These are phyloP conservation scores for Syndactyla subalaris DNA, from an alignment of 2,797 vertebrate genomes.

Conservation along the genomic window DNA sequence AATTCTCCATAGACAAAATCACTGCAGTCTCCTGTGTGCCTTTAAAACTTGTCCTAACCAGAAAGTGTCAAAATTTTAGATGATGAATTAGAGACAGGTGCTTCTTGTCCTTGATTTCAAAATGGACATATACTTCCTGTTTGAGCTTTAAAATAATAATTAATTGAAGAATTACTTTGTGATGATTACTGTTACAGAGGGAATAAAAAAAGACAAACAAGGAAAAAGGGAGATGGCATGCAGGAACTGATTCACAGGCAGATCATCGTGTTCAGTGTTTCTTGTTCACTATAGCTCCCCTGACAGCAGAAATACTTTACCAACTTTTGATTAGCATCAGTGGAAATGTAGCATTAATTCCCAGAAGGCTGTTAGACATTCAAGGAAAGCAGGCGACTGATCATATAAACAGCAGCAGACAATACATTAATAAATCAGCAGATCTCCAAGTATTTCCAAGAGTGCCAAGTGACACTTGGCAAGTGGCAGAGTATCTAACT, in stretches of 20 bases:
- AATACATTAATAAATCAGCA: constrained; percentile 27
- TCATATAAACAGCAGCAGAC: constrained; percentile 13
- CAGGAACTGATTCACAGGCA: neutral
- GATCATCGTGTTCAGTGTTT: neutral
- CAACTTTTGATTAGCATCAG: constrained; percentile 33
- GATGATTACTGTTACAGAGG: neutral
- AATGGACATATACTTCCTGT: neutral
- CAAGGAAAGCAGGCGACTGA: neutral
- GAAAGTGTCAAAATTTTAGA: neutral
- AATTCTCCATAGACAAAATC: neutral
- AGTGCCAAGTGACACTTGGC: neutral
- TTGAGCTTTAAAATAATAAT: neutral
- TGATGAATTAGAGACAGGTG: neutral
- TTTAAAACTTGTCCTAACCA: neutral
- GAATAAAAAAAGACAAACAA: neutral
- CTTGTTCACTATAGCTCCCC: neutral
- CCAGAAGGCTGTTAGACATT: neutral
- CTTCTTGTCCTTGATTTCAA: neutral
- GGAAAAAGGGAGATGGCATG: neutral
- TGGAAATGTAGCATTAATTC: constrained; percentile 15
- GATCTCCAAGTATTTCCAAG: constrained; percentile 33
- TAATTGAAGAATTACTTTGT: neutral
- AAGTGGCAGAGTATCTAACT: neutral
- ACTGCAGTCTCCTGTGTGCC: neutral
- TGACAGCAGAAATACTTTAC: constrained; percentile 26